Evolutionary conservation across 2,113 vertebrate genomes (phyloP), one percentile per base, ranked within the genome.

Genomic region (Thinocorus orbignyianus): DNA sequence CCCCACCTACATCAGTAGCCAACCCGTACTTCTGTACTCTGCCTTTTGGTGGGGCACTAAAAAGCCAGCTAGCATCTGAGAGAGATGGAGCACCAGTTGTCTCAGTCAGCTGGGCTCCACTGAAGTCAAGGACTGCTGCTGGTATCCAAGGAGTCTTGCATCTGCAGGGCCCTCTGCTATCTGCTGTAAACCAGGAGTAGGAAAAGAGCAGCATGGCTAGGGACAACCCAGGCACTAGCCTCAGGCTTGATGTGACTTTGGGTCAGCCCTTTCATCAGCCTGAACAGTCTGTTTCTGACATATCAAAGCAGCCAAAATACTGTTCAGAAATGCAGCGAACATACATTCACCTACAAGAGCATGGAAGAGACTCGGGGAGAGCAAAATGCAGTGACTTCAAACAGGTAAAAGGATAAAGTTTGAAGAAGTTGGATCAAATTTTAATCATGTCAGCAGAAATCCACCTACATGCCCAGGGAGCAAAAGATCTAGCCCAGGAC

Each of bases 91-190:
- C 17, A 64, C 20, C 8, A 35, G n/a, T 25, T 73, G 24, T 24
- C 23, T 70, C 9, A 8, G 20, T 24, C 9, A 18, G 19, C 9
- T 13, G 33, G 49, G 74, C 39, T 70, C 15, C 7, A 3, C 22
- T 41, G 37, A 41, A 88, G 71, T 30, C 13, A n/a, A 58, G 58
- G 49, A 28, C 22, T n/a, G 37, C 7, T 74, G 13, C 35, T 24
- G 26, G 39, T 20, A 28, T 3, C 6, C 7, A 11, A 70, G 46
- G 31, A 81, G 8, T 19, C 8, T 17, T 0, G 0, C 5, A 6
- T 19, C 60, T 74, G 18, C 13, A 9, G 55, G 16, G 12, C 13
- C 19, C 10, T 72, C n/a, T 83, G 55, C 31, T 64, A n/a, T n/a
- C 3, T 22, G 12, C 57, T 42, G 9, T 6, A 17, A 8, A 25